Percentiles rank a stretch among this genome's conserved stretches.
These are phyloP conservation scores for Ostrea denselamellosa DNA, from an alignment of 1,140 invertebrate species.

Conservation along the genomic window DNA sequence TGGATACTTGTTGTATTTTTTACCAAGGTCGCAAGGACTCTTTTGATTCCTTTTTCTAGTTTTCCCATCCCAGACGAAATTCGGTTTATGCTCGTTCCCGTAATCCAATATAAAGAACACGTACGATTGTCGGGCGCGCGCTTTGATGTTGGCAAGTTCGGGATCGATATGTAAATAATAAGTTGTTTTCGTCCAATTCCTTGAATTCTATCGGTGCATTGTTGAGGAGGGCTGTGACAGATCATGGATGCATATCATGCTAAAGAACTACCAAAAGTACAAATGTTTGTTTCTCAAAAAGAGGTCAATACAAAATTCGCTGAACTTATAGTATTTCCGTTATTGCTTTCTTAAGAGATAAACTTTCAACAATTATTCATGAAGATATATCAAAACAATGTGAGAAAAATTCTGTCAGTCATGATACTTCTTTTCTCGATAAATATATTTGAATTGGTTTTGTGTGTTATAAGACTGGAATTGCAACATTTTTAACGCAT, in stretches of 20 bases:
- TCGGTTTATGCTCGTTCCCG: constrained; percentile 26
- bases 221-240: constrained; percentile 1
- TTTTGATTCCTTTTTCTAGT: background rate
- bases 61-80: constrained; percentile 9
- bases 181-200: constrained; percentile 19
- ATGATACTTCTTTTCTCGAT: background rate
- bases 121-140: background rate
- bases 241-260: background rate
- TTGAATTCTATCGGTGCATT: background rate
- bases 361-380: background rate
- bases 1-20: background rate
- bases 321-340: background rate
- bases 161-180: constrained; percentile 35
- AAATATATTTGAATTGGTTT: background rate
- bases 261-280: background rate
- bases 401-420: background rate
- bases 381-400: background rate
- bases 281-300: background rate
- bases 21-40: background rate
- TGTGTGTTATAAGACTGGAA: background rate
- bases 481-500: background rate
- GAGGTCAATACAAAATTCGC: background rate
- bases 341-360: too few species aligned
- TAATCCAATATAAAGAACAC: constrained; percentile 28
- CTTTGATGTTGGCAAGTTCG: background rate